Evolutionary conservation across 1,140 invertebrate genomes (phyloP), one percentile per base, ranked within the genome.

Genomic region (Carposina sasakii): DNA sequence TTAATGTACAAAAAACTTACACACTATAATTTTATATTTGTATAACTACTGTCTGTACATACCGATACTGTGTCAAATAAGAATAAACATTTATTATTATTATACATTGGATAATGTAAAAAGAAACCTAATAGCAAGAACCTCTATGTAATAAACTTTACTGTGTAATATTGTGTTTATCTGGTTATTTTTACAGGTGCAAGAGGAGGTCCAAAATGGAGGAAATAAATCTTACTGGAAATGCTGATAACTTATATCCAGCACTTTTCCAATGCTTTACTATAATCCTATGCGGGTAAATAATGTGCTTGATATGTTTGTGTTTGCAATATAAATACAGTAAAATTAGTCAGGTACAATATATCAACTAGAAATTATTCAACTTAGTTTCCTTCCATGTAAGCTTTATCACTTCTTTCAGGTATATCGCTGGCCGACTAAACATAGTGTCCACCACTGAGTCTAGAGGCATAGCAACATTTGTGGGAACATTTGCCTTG

Each of bases 401-500:
- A 12, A 6, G 12, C 24, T 6, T 6, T 44, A 30, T 58, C n/a
- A 54, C 48, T 60, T 42, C 39, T 83, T 87, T 52, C 62, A 98
- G 96, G 13, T 98, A 98, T 78, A 76, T 96, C 12, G 95, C 96
- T 49, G 96, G 96, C 5, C 88, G 95, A 48, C 87, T 93, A 31
- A 93, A 94, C 64, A 75, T 97, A 20, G 94, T 99, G 2, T 90
- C 93, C 44, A 90, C 92, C 72, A 87, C 88, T 13, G 96, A 98
- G 85, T 90, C 93, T n/a, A 94, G 94, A 82, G 96, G 97, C 2
- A 88, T 99, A 33, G 94, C 94, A 36, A 94, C 92, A 40, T 98
- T 98, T 88, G 94, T 98, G 0, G 94, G 95, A 17, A 96, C 93
- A 28, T 98, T 98, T 86, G 92, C 95, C 15, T 71, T 99, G 28